These are phyloP conservation scores for Macrocentrus cingulum DNA, from an alignment of 1,140 invertebrate species.

Conservation along the genomic window DNA sequence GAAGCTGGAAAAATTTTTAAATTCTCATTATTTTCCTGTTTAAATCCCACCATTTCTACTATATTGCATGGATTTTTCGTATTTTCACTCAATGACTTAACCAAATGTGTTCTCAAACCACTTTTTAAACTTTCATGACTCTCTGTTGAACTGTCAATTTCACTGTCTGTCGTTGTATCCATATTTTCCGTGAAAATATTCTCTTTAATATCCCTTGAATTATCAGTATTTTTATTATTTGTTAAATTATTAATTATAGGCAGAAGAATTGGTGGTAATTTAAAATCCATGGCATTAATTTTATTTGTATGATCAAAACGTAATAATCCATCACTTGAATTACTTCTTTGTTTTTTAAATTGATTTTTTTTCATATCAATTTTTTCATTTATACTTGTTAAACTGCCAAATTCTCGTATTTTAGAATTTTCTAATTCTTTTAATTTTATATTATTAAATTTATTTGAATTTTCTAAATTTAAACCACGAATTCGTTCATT, in stretches of 20 bases:
- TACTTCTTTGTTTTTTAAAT: slow-evolving; percentile 42
- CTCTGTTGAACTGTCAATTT: slow-evolving; percentile 44
- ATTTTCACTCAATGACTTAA: slow-evolving; percentile 26
- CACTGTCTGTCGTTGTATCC: slow-evolving; percentile 36
- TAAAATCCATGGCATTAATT: slow-evolving; percentile 49
- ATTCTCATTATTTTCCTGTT: no score
- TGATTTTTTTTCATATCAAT: slow-evolving; percentile 45
- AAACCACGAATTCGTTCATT: slow-evolving; percentile 36
- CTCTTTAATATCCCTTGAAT: slow-evolving; percentile 39
- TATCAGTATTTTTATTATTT: slow-evolving; percentile 58
- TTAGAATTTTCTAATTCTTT: slow-evolving; percentile 40
- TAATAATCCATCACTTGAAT: slow-evolving; percentile 44
- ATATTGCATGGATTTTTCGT: no score
- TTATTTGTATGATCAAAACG: slow-evolving; percentile 36
- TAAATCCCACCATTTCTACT: no score
- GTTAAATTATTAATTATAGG: slow-evolving; percentile 62
- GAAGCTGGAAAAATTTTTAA: no score
- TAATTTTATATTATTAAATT: slow-evolving; percentile 38
- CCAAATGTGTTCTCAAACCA: slow-evolving; percentile 38
- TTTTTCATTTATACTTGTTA: slow-evolving; percentile 50
- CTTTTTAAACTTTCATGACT: slow-evolving; percentile 44
- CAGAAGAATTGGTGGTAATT: slow-evolving; percentile 70
- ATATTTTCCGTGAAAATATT: slow-evolving; percentile 17
- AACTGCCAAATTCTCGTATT: slow-evolving; percentile 42
- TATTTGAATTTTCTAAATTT: slow-evolving; percentile 42